phyloP scores from a whole-genome alignment of 1,140 invertebrate species.

The Cherax quadricarinatus region DNA sequence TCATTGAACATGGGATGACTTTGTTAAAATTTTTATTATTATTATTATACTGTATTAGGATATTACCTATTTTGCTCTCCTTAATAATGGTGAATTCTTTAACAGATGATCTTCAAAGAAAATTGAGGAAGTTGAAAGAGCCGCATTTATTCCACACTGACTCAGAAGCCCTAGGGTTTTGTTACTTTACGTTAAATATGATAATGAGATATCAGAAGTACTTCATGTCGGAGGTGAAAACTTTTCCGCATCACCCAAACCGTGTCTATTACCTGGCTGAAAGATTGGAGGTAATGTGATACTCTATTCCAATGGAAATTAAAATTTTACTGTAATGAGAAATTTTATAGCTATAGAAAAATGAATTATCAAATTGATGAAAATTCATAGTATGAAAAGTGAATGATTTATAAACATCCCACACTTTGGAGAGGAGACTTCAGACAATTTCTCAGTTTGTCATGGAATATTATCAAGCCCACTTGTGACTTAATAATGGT shows the following conservation, averaged over 20 bases:
- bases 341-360: neutral
- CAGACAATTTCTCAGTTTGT: no score
- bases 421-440: no score
- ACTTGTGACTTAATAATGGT: no score
- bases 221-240: neutral
- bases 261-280: conserved; percentile 46
- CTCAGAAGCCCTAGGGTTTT: conserved; percentile 34
- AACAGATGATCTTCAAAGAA: conserved; percentile 12
- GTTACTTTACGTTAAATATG: neutral
- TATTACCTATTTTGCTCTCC: no score
- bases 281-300: neutral
- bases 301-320: neutral
- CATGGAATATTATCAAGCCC: no score
- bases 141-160: conserved; percentile 12
- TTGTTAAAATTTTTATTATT: no score
- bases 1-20: no score
- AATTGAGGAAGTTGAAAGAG: conserved; percentile 15
- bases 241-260: conserved; percentile 22
- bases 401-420: no score
- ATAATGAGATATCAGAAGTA: neutral
- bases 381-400: no score
- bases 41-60: no score
- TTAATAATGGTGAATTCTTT: neutral
- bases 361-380: neutral
- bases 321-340: neutral